Base-by-base conservation (phyloP, 2,888 invertebrate genomes). In the Diogma glabrata region DNA sequence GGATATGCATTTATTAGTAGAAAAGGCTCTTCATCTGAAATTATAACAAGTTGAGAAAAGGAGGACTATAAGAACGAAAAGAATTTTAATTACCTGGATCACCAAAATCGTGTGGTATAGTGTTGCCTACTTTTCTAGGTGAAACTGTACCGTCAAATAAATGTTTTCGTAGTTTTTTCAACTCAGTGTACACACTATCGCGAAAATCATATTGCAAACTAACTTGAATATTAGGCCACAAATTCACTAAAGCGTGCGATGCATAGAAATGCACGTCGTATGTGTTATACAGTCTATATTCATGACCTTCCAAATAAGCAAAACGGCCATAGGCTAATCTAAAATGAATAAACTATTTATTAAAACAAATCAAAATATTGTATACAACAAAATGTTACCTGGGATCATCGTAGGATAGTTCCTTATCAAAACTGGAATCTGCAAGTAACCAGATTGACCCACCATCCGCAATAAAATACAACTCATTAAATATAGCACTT, bases 191-290 rank as follows among this genome's bases (percentile, higher is more conserved):
- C 54, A 87, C 80, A 16, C 79, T 74, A 64, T 87, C 87, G 55
- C 79, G 78, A 61, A 85, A 81, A 71, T 88, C 87, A 60, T 86
- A 87, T 64, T 90, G 89, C 56, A 90, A 63, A 60, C 77, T 77
- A 3, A 84, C 76, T 71, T 94, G 93, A 59, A 96, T 74, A 68
- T 87, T 80, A 24, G 96, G 95, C 92, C 93, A 96, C 53, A 94
- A 76, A 72, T 85, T 84, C 9, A 86, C 81, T 60, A 94, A 71
- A 14, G 93, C 89, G 65, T 87, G 92, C 1, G 94, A 93, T 3
- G 94, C 93, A 68, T 95, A 95, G 72, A 93, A 94, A 70, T 95
- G 94, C 12, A 95, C 95, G 71, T 95, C 95, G 64, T 94, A 95
- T 0, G 94, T 93, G 63, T 93, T 94, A 67, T 88, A 91, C 94